These are phyloP conservation scores for Ruditapes philippinarum DNA, from an alignment of 1,140 invertebrate genomes.

Conservation along the genomic window DNA sequence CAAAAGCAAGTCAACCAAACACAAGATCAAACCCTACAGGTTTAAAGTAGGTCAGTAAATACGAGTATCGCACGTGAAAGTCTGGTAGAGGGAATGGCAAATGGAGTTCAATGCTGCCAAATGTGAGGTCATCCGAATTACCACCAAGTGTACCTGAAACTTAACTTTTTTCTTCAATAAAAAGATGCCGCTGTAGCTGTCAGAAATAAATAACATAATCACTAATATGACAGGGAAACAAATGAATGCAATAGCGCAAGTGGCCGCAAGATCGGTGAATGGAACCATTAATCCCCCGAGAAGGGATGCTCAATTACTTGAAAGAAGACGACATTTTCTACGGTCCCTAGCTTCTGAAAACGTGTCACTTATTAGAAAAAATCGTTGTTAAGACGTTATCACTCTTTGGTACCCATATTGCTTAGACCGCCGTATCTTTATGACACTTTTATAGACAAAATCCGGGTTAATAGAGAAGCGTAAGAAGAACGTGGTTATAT, in stretches of 20 bases:
- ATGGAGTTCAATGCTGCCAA: background rate
- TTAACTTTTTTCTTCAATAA: background rate
- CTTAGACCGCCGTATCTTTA: background rate
- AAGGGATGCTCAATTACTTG: background rate
- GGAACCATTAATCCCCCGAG: background rate
- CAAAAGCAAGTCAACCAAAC: background rate
- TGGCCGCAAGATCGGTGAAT: background rate
- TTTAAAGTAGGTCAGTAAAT: background rate
- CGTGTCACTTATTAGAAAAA: background rate
- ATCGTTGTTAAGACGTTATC: background rate
- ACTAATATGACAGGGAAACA: too few relatives aligned
- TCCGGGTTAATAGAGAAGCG: background rate
- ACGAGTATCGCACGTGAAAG: conserved; percentile 11
- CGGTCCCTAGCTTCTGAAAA: background rate
- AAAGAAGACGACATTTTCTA: background rate
- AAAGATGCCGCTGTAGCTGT: background rate
- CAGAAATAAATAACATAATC: too few relatives aligned
- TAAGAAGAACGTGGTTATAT: background rate
- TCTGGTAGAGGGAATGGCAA: conserved; percentile 23
- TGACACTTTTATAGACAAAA: background rate
- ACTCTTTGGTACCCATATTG: background rate
- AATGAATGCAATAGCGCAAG: background rate
- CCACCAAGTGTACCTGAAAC: background rate
- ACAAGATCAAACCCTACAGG: background rate
- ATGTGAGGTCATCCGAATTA: background rate